Percentiles rank a stretch among this genome's conserved stretches.
Conservation (phyloP, 2,797 vertebrate genomes). For the Iguana delicatissima region DNA sequence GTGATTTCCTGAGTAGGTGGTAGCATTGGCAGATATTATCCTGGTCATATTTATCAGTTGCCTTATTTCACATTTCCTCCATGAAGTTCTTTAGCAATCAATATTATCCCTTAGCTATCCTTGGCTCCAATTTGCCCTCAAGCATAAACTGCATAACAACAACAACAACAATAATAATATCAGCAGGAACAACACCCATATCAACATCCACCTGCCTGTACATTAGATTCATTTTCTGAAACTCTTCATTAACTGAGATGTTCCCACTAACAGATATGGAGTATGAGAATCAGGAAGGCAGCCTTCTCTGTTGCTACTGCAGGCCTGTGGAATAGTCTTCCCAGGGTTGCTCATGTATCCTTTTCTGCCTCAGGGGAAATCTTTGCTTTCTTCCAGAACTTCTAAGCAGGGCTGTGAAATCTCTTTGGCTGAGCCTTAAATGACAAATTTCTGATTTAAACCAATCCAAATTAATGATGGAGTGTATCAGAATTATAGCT, state of each 20-base stretch:
- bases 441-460: too few species aligned
- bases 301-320: background rate
- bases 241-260: background rate
- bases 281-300: background rate
- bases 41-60: background rate
- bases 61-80: background rate
- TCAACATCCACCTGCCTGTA: too few species aligned
- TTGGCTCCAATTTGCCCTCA: background rate
- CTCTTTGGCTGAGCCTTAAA: too few species aligned
- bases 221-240: background rate
- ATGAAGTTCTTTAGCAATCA: background rate
- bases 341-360: background rate
- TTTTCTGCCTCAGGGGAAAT: background rate
- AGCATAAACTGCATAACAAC: background rate
- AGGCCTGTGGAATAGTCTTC: background rate
- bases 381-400: too few species aligned
- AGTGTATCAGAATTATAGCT: too few species aligned
- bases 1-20: background rate
- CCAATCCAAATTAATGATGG: too few species aligned
- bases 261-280: background rate
- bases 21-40: background rate
- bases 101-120: background rate
- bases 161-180: background rate
- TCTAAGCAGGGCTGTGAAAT: too few species aligned
- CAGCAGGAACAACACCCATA: too few species aligned